A percentile compares a stretch with the other conserved stretches of the same genome.
Evolutionary conservation across 2,888 invertebrate species (phyloP).

Genomic region (Camponotus fellah): DNA sequence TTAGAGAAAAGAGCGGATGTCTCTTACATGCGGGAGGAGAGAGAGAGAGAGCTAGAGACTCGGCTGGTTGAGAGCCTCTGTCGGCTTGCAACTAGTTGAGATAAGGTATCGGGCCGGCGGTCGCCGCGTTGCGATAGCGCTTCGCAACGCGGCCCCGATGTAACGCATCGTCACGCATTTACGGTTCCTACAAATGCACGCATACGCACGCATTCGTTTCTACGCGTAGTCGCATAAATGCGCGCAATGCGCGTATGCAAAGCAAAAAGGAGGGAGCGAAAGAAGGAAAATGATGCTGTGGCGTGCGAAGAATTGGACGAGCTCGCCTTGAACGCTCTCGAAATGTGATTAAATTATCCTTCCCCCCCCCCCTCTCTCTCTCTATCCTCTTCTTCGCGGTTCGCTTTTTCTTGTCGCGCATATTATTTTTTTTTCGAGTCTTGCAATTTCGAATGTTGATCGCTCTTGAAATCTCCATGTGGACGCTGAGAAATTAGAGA

Average conservation of each 20-base stretch:
- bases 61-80: slow-evolving; percentile 81
- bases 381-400: not conserved
- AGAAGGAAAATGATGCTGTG: not conserved
- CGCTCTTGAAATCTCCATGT: not conserved
- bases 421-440: not conserved
- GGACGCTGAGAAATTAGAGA: not conserved
- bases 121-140: slow-evolving; percentile 78
- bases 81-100: slow-evolving; percentile 83
- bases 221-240: not conserved
- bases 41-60: not conserved
- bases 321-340: not conserved
- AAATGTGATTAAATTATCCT: not conserved
- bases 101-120: slow-evolving; percentile 83
- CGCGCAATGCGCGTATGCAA: not conserved
- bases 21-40: not conserved
- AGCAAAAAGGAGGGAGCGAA: not conserved
- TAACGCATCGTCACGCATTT: slow-evolving; percentile 73
- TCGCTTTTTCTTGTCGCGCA: not conserved
- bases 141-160: slow-evolving; percentile 75
- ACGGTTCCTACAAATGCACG: slow-evolving; percentile 51
- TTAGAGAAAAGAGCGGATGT: not conserved
- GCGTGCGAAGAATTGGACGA: slow-evolving; percentile 23
- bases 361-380: not conserved
- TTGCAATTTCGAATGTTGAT: not conserved
- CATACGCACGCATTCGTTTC: slow-evolving; percentile 26